Percentiles rank a stretch among this genome's conserved stretches.
phyloP scores from a whole-genome alignment of 2,888 invertebrate species.

The Sturmia bella region DNA sequence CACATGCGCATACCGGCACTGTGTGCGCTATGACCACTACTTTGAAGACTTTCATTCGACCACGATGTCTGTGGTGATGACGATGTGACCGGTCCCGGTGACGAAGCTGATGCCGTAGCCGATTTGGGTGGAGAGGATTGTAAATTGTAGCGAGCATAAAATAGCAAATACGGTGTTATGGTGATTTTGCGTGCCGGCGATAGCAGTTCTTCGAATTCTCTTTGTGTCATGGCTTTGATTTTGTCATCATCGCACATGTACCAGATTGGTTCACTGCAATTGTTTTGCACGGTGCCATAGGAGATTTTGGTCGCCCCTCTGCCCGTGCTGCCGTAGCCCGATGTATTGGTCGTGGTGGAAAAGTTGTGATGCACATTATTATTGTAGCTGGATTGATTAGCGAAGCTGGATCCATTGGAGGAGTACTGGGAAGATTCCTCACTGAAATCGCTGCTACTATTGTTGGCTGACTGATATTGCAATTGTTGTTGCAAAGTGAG shows the following conservation, averaged over 20 bases:
- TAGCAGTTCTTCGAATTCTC: conserved; percentile 90
- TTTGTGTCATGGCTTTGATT: conserved; percentile 88
- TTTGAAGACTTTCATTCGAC: conserved; percentile 77
- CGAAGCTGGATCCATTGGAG: conserved; percentile 72
- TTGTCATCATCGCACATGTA: conserved; percentile 94
- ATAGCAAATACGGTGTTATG: conserved; percentile 92
- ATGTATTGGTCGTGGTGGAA: conserved; percentile 73
- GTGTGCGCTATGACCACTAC: conserved; percentile 69
- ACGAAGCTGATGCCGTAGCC: conserved; percentile 50
- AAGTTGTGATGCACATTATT: conserved; percentile 68
- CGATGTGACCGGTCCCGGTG: conserved; percentile 70
- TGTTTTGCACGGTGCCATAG: conserved; percentile 66
- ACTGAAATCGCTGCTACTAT: conserved; percentile 75
- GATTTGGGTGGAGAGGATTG: conserved; percentile 74
- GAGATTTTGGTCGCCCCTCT: conserved; percentile 67
- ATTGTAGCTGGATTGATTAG: conserved; percentile 58
- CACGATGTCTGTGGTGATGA: conserved; percentile 74
- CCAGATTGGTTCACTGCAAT: conserved; percentile 84
- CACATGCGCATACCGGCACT: conserved; percentile 73
- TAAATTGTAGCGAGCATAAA: conserved; percentile 87
- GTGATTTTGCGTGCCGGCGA: conserved; percentile 88
- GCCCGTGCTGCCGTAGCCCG: conserved; percentile 79
- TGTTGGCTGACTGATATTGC: conserved; percentile 65
- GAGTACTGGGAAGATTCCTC: conserved; percentile 75
- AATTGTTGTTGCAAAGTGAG: conserved; percentile 72